Evolutionary conservation across 2,888 invertebrate genomes (phyloP).

Genomic region (Drosophila mercatorum): DNA sequence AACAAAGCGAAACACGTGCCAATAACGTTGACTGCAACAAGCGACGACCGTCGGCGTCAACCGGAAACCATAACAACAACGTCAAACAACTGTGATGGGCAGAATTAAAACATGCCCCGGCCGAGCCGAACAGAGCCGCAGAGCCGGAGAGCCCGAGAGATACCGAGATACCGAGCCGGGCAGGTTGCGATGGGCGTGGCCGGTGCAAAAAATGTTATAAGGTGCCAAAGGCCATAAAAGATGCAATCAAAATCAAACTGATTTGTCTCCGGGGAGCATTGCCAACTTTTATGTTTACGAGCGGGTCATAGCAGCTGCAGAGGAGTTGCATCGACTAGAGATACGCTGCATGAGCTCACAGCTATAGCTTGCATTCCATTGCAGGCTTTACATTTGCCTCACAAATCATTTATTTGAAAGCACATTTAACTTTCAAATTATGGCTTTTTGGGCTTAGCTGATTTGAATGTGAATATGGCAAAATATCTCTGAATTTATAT

Average conservation of each 20-base stretch:
- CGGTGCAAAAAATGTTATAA: constrained; percentile 62
- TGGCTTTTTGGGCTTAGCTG: neutral
- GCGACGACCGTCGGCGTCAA: constrained; percentile 20
- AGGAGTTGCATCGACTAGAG: neutral
- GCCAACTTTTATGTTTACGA: constrained; percentile 79
- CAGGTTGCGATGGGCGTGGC: constrained; percentile 17
- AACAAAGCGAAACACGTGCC: constrained; percentile 47
- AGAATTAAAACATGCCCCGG: constrained; percentile 46
- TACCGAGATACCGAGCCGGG: constrained; percentile 6
- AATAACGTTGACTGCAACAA: constrained; percentile 53
- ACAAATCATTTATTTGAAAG: neutral
- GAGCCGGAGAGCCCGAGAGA: constrained; percentile 1
- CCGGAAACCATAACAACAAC: constrained; percentile 32
- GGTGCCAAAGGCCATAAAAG: constrained; percentile 79
- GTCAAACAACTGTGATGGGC: constrained; percentile 31
- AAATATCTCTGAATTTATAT: neutral
- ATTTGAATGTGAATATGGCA: neutral
- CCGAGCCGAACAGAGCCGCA: neutral
- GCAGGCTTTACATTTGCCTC: no score
- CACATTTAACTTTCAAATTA: neutral
- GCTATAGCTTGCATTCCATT: neutral
- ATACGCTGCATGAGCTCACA: constrained; percentile 17
- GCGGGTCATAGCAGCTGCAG: constrained; percentile 25
- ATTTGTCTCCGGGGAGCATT: constrained; percentile 76
- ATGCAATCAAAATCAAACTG: constrained; percentile 80